These are phyloP conservation scores for Psix sp. DNA, from an alignment of 1,140 invertebrate genomes.

Conservation along the genomic window DNA sequence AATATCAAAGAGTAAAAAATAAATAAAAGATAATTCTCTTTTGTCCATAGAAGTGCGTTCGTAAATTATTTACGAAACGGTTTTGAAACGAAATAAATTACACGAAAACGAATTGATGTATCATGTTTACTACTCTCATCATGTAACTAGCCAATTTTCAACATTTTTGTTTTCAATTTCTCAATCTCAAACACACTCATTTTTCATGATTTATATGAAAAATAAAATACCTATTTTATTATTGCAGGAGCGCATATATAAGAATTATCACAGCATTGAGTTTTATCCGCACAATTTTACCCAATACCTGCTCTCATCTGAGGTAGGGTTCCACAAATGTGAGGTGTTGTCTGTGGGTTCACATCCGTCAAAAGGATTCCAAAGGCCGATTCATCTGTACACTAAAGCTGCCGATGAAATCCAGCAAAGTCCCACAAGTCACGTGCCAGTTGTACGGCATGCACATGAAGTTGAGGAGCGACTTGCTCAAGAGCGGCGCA, in stretches of 20 bases:
- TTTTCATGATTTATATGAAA: background rate
- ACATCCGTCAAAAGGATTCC: slow-evolving; percentile 92
- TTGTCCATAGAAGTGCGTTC: no score
- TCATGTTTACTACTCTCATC: no score
- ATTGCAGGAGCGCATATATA: slow-evolving; percentile 88
- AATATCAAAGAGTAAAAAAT: no score
- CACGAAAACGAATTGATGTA: no score
- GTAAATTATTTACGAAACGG: no score
- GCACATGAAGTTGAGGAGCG: slow-evolving; percentile 68
- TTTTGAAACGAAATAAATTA: no score
- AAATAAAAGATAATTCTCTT: no score
- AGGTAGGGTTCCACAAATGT: slow-evolving; percentile 93
- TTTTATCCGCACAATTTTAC: slow-evolving; percentile 93
- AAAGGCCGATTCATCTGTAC: slow-evolving; percentile 90
- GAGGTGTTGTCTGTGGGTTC: slow-evolving; percentile 89
- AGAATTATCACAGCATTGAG: slow-evolving; percentile 90
- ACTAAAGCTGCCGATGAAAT: slow-evolving; percentile 84
- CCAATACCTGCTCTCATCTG: slow-evolving; percentile 91
- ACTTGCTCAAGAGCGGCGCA: slow-evolving; percentile 58
- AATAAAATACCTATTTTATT: background rate
- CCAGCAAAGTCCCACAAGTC: slow-evolving; percentile 68
- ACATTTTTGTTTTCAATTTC: no score
- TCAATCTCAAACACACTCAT: no score
- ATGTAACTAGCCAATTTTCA: no score
- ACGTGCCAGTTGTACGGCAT: slow-evolving; percentile 44